Base-by-base conservation (phyloP, 1,140 invertebrate genomes). In the Drosophila rhopaloa region DNA sequence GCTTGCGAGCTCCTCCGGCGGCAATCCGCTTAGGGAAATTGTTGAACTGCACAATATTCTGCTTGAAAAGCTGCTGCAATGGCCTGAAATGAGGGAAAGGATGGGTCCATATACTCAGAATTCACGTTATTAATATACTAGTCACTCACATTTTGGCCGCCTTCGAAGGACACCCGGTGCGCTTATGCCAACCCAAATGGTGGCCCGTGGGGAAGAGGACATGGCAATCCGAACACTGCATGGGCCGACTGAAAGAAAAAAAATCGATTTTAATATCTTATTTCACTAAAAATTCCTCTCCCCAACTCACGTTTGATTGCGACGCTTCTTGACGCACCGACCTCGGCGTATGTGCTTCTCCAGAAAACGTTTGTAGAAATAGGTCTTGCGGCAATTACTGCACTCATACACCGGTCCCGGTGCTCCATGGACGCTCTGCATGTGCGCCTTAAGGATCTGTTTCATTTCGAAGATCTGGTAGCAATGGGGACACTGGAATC, bases 151-250 rank as follows among this genome's bases (percentile, higher is more conserved):
- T 91, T 59, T 92, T 92, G 46, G 90, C 86, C 27, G 91, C 91
- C 53, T 84, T 83, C 7, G 91, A 92, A 4, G 91, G 91, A 40
- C 91, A 92, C 1, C 91, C 91, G n/a, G 91, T 92, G 55, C 91
- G 88, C 56, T 92, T 92, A 56, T 92, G 91, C 91, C 91, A 92
- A 35, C 91, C 91, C 48, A 92, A 51, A 72, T 92, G 91, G 58
- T 92, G 91, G 37, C 91, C 91, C 29, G 91, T 92, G 32, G 91
- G 91, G n/a, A 92, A 92, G 19, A 92, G 77, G 14, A 92, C 91
- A 73, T 92, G 89, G 57, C 91, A 92, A 56, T 92, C 91, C 27
- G 91, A 85, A 63, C 91, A 92, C 67, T 91, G 85, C 91, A 92
- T 92, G n/a, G 91, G 91, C 3, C 91, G 91, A 3, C 91, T 92